phyloP scores from a whole-genome alignment of 2,113 vertebrate genomes.

The Indicator indicator region DNA sequence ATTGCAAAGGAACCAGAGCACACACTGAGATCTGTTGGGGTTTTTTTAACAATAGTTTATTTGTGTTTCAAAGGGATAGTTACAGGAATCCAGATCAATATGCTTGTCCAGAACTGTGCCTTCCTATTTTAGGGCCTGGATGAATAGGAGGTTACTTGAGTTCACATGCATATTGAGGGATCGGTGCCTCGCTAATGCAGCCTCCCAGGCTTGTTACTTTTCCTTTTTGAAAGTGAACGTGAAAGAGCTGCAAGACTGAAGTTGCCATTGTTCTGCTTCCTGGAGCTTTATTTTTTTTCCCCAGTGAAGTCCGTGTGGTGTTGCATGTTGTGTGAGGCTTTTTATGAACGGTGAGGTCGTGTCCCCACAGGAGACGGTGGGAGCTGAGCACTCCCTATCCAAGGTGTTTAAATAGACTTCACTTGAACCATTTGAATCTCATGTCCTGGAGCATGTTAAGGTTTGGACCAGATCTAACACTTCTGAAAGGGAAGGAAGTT shows the following conservation, averaged over 20 bases:
- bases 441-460: neutral
- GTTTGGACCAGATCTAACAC: neutral
- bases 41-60: constrained; percentile 71
- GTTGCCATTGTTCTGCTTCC: constrained; percentile 28
- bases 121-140: constrained; percentile 64
- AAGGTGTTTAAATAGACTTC: neutral
- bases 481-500: neutral
- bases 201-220: constrained; percentile 51
- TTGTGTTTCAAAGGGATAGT: constrained; percentile 73
- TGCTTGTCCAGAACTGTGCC: constrained; percentile 63
- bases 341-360: neutral
- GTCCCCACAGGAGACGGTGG: neutral
- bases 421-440: neutral
- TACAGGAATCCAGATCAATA: constrained; percentile 74
- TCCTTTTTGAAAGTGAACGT: constrained; percentile 46
- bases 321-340: neutral
- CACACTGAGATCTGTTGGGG: constrained; percentile 70
- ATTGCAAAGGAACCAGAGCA: constrained; percentile 68
- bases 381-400: neutral
- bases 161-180: constrained; percentile 65
- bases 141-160: constrained; percentile 70
- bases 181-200: constrained; percentile 15
- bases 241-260: constrained; percentile 41
- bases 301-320: neutral
- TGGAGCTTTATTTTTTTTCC: neutral